A percentile compares a stretch with the other conserved stretches of the same genome.
Evolutionary conservation across 2,888 invertebrate species (phyloP).

Genomic region (Hecatera dysodea): DNA sequence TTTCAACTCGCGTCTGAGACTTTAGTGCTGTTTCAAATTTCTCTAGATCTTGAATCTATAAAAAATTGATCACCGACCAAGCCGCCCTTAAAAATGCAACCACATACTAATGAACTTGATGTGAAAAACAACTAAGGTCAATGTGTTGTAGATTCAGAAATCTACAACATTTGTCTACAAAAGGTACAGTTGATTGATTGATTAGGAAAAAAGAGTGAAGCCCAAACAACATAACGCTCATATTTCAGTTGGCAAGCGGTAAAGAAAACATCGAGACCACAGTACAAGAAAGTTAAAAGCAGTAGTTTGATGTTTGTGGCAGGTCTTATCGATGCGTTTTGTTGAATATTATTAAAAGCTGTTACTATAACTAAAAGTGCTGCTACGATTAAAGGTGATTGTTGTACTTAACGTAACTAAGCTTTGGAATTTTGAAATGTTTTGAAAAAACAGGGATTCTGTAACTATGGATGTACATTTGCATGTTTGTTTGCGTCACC

Average conservation of each 20-base stretch:
- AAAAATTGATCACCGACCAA: neutral
- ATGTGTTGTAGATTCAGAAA: slow-evolving; percentile 12
- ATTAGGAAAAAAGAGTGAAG: slow-evolving; percentile 29
- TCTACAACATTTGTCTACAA: slow-evolving; percentile 26
- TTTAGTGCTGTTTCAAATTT: neutral
- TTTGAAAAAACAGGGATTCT: slow-evolving; percentile 41
- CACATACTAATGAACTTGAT: too few species aligned
- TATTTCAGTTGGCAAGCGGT: slow-evolving; percentile 39
- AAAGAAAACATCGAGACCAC: slow-evolving; percentile 41
- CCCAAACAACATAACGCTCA: slow-evolving; percentile 32
- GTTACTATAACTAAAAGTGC: slow-evolving; percentile 60
- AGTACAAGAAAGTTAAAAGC: slow-evolving; percentile 59
- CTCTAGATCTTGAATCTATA: neutral
- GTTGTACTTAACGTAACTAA: slow-evolving; percentile 57
- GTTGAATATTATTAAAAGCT: slow-evolving; percentile 65
- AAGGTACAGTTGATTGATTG: slow-evolving; percentile 31
- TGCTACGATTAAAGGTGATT: slow-evolving; percentile 55
- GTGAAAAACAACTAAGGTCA: slow-evolving; percentile 10
- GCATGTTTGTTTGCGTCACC: neutral
- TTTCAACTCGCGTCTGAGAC: neutral
- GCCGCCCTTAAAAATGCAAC: neutral
- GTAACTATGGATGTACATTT: slow-evolving; percentile 5
- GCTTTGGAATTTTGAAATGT: slow-evolving; percentile 57
- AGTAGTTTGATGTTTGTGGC: slow-evolving; percentile 55
- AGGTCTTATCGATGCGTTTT: slow-evolving; percentile 59